Conservation (phyloP, 2,888 invertebrate species). For the Eutolmus rufibarbis region DNA sequence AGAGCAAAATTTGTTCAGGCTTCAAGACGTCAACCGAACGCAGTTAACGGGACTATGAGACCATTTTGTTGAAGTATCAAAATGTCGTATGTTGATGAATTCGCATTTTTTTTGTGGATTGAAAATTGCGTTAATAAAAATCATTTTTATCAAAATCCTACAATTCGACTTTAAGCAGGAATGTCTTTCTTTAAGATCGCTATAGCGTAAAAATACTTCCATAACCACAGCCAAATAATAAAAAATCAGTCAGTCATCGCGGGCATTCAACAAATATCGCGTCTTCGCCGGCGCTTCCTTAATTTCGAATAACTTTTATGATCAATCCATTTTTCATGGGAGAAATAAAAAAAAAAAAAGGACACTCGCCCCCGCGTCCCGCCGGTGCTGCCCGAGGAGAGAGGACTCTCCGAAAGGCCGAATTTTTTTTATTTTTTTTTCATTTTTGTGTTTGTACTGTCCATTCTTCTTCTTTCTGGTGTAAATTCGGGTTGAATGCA, state of each 20-base stretch:
- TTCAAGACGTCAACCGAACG: neutral
- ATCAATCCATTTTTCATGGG: neutral
- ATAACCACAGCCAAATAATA: neutral
- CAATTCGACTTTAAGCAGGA: neutral
- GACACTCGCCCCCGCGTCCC: neutral
- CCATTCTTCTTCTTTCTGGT: neutral
- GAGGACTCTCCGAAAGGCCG: neutral
- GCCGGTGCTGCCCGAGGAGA: neutral
- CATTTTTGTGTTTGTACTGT: neutral
- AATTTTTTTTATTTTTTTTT: neutral
- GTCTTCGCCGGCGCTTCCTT: neutral
- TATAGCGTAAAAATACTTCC: neutral
- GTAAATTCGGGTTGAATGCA: neutral
- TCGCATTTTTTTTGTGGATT: neutral
- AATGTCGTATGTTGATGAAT: neutral
- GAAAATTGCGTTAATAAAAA: neutral
- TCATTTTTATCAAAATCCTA: neutral
- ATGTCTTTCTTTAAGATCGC: too few species aligned
- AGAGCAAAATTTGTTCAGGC: neutral
- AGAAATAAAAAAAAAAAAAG: neutral
- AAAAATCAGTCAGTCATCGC: conserved; percentile 25
- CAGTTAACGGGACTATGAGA: neutral
- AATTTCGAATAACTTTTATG: neutral
- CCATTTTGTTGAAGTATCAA: neutral
- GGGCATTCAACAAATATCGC: conserved; percentile 24